Conservation (phyloP, 1,140 invertebrate species). For the Drosophila persimilis region DNA sequence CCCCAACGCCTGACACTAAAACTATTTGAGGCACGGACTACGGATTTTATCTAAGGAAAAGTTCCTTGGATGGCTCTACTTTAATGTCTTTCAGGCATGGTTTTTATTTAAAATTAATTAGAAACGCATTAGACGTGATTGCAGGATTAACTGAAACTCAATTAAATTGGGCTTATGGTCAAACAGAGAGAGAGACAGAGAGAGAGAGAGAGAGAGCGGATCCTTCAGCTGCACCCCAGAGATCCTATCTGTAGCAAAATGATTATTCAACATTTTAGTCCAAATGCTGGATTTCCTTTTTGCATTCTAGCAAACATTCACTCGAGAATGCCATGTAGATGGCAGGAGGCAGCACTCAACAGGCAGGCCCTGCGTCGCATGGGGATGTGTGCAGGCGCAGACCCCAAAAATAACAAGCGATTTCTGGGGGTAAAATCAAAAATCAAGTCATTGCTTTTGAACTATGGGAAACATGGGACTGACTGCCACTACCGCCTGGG, state of each 20-base stretch:
- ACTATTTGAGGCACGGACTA: conserved; percentile 27
- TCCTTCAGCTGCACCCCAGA: not conserved
- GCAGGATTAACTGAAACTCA: conserved; percentile 20
- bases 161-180: not conserved
- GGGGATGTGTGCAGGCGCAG: conserved; percentile 3
- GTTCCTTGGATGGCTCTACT: conserved; percentile 27
- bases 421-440: conserved; percentile 53
- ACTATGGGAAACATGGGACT: conserved; percentile 45
- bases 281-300: conserved; percentile 9
- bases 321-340: conserved; percentile 7
- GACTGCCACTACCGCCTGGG: not conserved
- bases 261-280: conserved; percentile 43
- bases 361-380: conserved; percentile 34
- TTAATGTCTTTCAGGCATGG: conserved; percentile 6
- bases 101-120: conserved; percentile 48
- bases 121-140: conserved; percentile 27
- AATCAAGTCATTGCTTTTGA: conserved; percentile 62
- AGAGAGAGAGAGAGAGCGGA: too few relatives aligned
- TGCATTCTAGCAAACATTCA: conserved; percentile 12
- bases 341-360: conserved; percentile 23
- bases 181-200: too few relatives aligned
- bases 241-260: conserved; percentile 12
- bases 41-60: conserved; percentile 19
- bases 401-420: conserved; percentile 45
- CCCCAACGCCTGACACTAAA: conserved; percentile 29